Evolutionary conservation across 2,888 invertebrate species (phyloP).

Genomic region (Agrotis puta): DNA sequence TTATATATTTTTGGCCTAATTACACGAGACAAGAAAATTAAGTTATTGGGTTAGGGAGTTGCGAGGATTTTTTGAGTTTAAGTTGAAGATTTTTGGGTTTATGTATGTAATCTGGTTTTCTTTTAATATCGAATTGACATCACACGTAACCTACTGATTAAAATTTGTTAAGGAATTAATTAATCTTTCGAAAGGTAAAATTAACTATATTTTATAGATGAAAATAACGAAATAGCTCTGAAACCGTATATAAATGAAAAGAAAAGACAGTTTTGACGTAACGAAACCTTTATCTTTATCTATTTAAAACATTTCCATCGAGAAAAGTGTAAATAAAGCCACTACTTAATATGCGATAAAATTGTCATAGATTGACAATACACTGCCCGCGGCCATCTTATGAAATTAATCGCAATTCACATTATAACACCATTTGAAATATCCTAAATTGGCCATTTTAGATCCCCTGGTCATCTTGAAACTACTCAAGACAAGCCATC

Average conservation of each 20-base stretch:
- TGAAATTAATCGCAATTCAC: too few species aligned
- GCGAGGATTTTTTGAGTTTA: neutral
- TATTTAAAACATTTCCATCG: neutral
- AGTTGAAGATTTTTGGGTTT: neutral
- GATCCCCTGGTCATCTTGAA: too few species aligned
- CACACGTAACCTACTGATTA: neutral
- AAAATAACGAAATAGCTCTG: too few species aligned
- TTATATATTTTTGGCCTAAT: slow-evolving; percentile 53
- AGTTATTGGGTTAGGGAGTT: neutral
- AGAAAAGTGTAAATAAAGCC: neutral
- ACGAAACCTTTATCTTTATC: neutral
- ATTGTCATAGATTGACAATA: too few species aligned
- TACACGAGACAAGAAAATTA: slow-evolving; percentile 20
- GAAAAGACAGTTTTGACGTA: neutral
- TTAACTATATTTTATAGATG: too few species aligned
- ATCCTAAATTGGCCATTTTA: too few species aligned
- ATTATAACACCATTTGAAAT: too few species aligned
- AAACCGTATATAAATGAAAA: too few species aligned
- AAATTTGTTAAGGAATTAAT: too few species aligned
- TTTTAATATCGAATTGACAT: neutral
- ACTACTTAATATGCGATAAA: too few species aligned
- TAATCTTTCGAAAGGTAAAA: too few species aligned
- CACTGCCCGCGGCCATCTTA: too few species aligned
- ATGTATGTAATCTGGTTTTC: neutral
- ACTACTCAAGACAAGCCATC: neutral